Evolutionary conservation across 2,113 vertebrate genomes (phyloP).

Genomic region (Pseudopipra pipra): DNA sequence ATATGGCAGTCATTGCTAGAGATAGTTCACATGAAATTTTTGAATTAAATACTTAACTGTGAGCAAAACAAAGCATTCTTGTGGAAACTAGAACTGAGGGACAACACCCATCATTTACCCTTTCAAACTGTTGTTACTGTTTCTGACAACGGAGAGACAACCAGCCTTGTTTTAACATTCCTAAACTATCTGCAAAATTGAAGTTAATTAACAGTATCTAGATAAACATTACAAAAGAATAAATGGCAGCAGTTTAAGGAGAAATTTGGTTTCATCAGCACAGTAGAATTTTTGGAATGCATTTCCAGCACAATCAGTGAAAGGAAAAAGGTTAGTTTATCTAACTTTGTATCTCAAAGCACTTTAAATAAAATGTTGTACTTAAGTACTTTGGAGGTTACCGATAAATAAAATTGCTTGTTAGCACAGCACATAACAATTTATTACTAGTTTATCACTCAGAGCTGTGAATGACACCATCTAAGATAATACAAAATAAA

Average conservation of each 20-base stretch:
- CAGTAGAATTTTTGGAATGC: slow-evolving; percentile 1
- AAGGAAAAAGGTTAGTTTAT: neutral
- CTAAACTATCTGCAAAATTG: neutral
- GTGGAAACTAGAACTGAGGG: neutral
- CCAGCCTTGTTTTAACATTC: neutral
- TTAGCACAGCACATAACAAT: neutral
- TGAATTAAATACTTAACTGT: neutral
- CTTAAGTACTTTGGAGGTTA: neutral
- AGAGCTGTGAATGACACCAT: neutral
- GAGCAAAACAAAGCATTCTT: neutral
- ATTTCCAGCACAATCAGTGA: neutral
- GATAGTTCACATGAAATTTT: neutral
- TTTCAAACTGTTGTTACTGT: neutral
- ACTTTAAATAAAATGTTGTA: neutral
- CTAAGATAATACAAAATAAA: neutral
- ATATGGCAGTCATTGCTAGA: neutral
- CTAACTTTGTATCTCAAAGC: neutral
- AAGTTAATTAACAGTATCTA: neutral
- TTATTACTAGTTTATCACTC: neutral
- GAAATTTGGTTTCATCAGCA: neutral
- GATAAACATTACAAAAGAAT: neutral
- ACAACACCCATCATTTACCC: neutral
- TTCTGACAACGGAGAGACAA: neutral
- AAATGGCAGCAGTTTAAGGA: neutral
- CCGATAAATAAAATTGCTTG: neutral